Evolutionary conservation across 2,888 invertebrate genomes (phyloP).

Genomic region (Diplazon laetatorius): DNA sequence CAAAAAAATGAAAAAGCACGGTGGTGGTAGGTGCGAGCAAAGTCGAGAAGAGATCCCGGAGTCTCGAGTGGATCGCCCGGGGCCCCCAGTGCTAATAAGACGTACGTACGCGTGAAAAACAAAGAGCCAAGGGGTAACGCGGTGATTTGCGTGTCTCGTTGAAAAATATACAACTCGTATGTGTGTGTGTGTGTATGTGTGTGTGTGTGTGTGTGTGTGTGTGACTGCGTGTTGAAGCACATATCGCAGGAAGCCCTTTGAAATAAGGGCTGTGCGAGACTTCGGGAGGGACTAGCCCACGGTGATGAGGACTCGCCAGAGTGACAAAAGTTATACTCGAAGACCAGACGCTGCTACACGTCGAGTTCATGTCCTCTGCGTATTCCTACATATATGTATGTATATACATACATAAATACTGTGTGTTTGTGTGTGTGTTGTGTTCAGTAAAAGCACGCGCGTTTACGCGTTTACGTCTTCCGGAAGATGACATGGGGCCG

Average conservation of each 20-base stretch:
- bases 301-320: conserved; percentile 14
- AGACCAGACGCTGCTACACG: conserved; percentile 11
- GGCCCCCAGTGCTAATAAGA: conserved; percentile 62
- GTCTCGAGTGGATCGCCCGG: conserved; percentile 64
- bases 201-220: too few species aligned
- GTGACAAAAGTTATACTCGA: conserved; percentile 29
- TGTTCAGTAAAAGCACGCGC: conserved; percentile 21
- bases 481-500: conserved; percentile 1
- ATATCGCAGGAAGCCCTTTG: conserved; percentile 7
- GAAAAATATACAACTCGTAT: conserved; percentile 1
- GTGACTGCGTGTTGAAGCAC: neutral
- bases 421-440: conserved; percentile 41
- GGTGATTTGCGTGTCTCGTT: conserved; percentile 1
- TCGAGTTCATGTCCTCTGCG: neutral
- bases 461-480: conserved; percentile 45
- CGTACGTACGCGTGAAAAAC: conserved; percentile 39
- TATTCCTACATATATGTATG: neutral
- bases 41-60: conserved; percentile 44
- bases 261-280: conserved; percentile 17
- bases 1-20: conserved; percentile 25
- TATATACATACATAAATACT: neutral
- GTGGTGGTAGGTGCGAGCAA: conserved; percentile 39
- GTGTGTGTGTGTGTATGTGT: too few species aligned
- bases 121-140: conserved; percentile 6
- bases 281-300: conserved; percentile 3